Conservation (phyloP, 2,113 vertebrate genomes). For the Actenoides hombroni region DNA sequence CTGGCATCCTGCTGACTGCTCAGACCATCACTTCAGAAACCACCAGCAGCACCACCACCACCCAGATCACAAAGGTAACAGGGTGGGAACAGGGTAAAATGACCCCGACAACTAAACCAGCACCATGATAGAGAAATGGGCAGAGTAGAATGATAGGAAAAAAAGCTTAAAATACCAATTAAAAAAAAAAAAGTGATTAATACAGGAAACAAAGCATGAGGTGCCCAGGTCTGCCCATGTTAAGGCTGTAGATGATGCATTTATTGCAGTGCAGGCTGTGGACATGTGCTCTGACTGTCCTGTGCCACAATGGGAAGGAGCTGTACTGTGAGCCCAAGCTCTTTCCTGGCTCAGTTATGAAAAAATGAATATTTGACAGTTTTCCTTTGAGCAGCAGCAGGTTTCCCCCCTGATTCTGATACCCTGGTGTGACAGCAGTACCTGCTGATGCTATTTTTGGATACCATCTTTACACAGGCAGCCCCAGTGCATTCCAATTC, state of each 20-base stretch:
- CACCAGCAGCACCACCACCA: slow-evolving; percentile 96
- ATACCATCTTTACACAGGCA: not conserved
- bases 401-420: not conserved
- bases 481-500: not conserved
- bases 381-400: not conserved
- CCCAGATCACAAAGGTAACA: slow-evolving; percentile 97
- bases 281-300: not conserved
- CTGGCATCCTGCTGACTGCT: slow-evolving; percentile 90
- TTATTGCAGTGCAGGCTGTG: not conserved
- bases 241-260: not conserved
- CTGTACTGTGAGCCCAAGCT: not conserved
- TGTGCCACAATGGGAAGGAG: not conserved
- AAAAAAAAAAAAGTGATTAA: not conserved
- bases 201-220: not conserved
- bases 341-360: not conserved
- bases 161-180: not conserved
- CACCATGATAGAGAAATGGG: not conserved
- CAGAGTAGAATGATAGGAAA: not conserved
- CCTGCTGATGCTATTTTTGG: not conserved
- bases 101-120: not conserved
- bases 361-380: not conserved
- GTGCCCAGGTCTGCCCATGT: not conserved
- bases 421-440: accelerated
- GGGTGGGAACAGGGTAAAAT: accelerated
- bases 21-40: slow-evolving; percentile 98